phyloP scores from a whole-genome alignment of 2,888 invertebrate genomes.

The Timema podura region DNA sequence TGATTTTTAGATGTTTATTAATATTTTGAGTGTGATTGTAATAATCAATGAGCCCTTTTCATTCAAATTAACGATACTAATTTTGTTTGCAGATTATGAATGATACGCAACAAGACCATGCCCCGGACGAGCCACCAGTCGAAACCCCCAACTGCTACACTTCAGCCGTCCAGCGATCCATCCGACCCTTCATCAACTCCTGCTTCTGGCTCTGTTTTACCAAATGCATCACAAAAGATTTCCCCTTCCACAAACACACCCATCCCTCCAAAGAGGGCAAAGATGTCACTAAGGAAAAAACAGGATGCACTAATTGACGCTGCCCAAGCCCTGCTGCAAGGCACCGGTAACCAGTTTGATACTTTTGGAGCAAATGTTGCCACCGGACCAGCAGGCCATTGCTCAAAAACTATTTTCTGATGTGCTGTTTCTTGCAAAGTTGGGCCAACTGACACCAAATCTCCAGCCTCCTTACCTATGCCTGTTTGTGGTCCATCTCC shows the following conservation, averaged over 20 bases:
- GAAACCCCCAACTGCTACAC: neutral
- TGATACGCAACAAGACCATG: neutral
- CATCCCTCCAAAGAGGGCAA: neutral
- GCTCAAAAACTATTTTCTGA: neutral
- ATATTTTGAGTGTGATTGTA: no score
- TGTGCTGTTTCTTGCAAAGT: neutral
- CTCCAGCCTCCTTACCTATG: no score
- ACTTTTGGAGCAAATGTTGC: neutral
- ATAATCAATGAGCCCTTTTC: no score
- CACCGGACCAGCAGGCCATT: conserved; percentile 3
- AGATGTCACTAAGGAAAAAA: neutral
- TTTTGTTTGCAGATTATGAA: neutral
- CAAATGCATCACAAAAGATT: neutral
- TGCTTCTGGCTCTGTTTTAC: no score
- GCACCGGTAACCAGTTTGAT: neutral
- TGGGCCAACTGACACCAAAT: neutral
- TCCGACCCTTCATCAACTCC: neutral
- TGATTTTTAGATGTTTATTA: no score
- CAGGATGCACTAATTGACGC: neutral
- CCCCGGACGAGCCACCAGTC: neutral
- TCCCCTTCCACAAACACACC: neutral
- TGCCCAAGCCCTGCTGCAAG: neutral
- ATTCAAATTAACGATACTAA: no score
- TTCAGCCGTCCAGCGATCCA: neutral
- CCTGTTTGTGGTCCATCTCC: no score